Base-by-base conservation (phyloP, 2,888 invertebrate genomes). In the Zhengitettix transpicula region DNA sequence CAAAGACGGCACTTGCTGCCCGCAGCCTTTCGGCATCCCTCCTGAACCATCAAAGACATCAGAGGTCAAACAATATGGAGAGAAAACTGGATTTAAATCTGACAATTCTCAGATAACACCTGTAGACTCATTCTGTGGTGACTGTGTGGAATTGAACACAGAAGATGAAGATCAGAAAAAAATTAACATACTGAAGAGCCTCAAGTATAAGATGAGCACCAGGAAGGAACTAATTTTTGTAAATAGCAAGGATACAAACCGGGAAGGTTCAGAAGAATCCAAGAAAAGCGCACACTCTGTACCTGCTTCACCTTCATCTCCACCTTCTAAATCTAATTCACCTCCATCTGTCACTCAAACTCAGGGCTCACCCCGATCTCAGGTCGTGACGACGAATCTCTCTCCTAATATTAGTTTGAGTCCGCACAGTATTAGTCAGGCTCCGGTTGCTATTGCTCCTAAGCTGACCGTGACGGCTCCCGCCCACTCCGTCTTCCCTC, bases 141-240 rank as follows among this genome's bases (percentile, higher is more conserved):
- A 47, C 47, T 47, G 47, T 47, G 47, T n/a, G 14, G 40, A 40
- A 41, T 41, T 17, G 14, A 11, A 28, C 8, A 41, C 11, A 9
- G 55, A 12, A 7, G 41, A 12, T 12, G 28, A 16, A 14, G 55
- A 55, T 10, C 53, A 53, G 17, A 55, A 55, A 40, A 41, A 55
- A 15, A 55, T 55, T 69, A 85, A 85, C 71, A 80, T 85, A 60
- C 72, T 85, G 56, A 84, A 81, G 71, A 81, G 81, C 56, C 72
- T 85, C 12, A 85, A 86, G 69, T 86, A 83, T 70, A 86, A 86
- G 74, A 82, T 86, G 83, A 78, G 78, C 60, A 77, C 80, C 64
- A 77, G 81, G 40, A 75, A 74, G 62, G 82, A 82, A 64, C 78
- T 80, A 69, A 79, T 81, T 66, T 80, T 81, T 68, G 79, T 81